Conservation (phyloP, 2,888 invertebrate genomes). For the Gymnosoma rotundatum region DNA sequence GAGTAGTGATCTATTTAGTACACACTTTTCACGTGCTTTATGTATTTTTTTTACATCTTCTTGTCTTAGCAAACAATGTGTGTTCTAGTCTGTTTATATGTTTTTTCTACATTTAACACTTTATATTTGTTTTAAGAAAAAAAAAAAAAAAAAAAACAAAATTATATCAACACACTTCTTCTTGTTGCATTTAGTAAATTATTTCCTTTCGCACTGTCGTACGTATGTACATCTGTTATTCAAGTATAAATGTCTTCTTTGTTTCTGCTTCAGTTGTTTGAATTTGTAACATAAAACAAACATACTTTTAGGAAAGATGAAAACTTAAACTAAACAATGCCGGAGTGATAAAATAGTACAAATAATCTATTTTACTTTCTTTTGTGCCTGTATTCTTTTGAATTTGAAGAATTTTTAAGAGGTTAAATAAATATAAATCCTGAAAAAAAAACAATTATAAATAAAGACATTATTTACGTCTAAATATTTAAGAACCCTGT, state of each 20-base stretch:
- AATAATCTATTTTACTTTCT: background rate
- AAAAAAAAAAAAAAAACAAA: constrained; percentile 14
- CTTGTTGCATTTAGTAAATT: constrained; percentile 42
- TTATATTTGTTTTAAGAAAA: background rate
- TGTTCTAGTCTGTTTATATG: constrained; percentile 20
- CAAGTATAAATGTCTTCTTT: constrained; percentile 15
- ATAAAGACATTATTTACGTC: background rate
- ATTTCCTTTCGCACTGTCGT: background rate
- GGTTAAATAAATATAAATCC: background rate
- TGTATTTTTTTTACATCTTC: constrained; percentile 22
- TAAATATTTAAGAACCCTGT: background rate
- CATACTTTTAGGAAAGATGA: constrained; percentile 30
- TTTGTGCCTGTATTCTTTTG: background rate
- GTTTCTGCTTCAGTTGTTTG: constrained; percentile 52
- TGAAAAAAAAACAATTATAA: background rate
- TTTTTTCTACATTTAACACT: constrained; percentile 26
- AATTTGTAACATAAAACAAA: constrained; percentile 25
- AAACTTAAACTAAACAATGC: constrained; percentile 25
- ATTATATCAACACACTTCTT: constrained; percentile 14
- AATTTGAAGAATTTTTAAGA: background rate
- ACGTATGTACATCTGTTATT: background rate
- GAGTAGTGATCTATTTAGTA: constrained; percentile 52
- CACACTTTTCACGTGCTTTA: constrained; percentile 41
- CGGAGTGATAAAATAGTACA: constrained; percentile 2
- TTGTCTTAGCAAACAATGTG: constrained; percentile 33